Conservation (phyloP, 1,140 invertebrate genomes). For the Trichonephila clavata region DNA sequence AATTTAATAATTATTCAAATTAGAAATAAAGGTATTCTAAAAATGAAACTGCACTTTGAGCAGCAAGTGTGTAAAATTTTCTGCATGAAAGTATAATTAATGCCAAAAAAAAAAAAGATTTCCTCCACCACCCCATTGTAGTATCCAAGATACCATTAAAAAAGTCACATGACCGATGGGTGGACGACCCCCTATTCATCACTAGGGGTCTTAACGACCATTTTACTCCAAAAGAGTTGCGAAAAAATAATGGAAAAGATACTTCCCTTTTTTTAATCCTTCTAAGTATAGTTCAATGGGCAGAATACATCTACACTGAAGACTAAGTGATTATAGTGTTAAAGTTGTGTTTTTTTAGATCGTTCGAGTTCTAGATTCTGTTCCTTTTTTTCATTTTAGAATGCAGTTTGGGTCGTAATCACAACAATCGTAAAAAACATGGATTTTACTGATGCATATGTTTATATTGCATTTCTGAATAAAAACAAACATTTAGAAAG, state of each 20-base stretch:
- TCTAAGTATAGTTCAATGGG: conserved; percentile 11
- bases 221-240: neutral
- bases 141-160: neutral
- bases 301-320: neutral
- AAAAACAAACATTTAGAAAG: too few relatives aligned
- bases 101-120: neutral
- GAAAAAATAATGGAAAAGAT: neutral
- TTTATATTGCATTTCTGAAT: neutral
- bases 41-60: neutral
- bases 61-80: too few relatives aligned
- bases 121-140: neutral
- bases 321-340: conserved; percentile 20
- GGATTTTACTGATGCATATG: neutral
- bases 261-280: neutral
- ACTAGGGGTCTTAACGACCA: neutral
- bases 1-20: too few relatives aligned
- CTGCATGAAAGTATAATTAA: neutral
- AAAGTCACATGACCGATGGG: neutral
- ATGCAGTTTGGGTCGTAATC: neutral
- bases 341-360: neutral
- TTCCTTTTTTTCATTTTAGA: neutral
- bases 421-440: neutral
- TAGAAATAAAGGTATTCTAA: too few relatives aligned
- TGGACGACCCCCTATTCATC: neutral
- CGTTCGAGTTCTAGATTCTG: neutral